Evolutionary conservation across 1,140 invertebrate species (phyloP).

Genomic region (Mamestra configurata): DNA sequence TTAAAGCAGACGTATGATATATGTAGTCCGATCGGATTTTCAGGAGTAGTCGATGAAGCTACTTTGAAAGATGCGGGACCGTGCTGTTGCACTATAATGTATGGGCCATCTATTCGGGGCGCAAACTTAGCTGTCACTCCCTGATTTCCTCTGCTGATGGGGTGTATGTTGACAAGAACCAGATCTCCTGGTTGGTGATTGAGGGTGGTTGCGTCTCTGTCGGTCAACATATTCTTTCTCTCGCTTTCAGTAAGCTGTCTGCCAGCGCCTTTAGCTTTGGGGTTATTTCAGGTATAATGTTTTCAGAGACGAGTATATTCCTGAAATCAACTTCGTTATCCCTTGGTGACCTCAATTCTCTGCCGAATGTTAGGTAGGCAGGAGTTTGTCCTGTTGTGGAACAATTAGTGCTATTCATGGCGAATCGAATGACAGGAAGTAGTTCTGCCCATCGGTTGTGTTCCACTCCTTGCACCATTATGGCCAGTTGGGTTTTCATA

Average conservation of each 20-base stretch:
- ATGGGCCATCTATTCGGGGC: constrained; percentile 62
- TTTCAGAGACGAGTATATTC: neutral
- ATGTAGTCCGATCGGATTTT: neutral
- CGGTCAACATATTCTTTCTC: constrained; percentile 56
- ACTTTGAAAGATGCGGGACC: constrained; percentile 7
- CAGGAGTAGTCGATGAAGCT: neutral
- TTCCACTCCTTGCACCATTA: neutral
- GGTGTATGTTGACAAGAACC: constrained; percentile 61
- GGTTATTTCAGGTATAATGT: constrained; percentile 9
- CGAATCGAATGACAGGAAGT: neutral
- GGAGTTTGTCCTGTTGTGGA: neutral
- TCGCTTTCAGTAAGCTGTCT: neutral
- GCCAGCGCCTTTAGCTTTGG: neutral
- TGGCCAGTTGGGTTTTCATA: constrained; percentile 15
- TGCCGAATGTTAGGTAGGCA: neutral
- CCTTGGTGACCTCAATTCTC: neutral
- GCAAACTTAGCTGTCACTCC: constrained; percentile 66
- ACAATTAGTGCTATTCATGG: neutral
- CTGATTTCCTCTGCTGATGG: constrained; percentile 57
- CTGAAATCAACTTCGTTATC: constrained; percentile 6
- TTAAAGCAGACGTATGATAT: constrained; percentile 12
- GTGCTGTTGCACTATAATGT: constrained; percentile 1
- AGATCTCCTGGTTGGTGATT: constrained; percentile 61
- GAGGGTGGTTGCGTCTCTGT: constrained; percentile 40
- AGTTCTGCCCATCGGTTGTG: neutral